phyloP scores from a whole-genome alignment of 2,113 vertebrate genomes.

The Hippocampus guttulatus region DNA sequence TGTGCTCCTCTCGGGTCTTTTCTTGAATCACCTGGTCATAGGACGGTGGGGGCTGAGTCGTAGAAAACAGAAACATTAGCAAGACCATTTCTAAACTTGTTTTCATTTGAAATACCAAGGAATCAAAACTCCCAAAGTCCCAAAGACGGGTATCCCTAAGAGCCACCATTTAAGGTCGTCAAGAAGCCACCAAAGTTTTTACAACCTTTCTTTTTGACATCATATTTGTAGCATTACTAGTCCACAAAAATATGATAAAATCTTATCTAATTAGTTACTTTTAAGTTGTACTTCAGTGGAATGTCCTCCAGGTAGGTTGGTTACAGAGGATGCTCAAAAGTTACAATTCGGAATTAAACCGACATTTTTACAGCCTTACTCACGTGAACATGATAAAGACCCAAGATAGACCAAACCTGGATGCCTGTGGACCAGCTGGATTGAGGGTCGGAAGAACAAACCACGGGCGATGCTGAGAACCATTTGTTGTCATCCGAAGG shows the following conservation, averaged over 20 bases:
- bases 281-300: no score
- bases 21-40: conserved; percentile 95
- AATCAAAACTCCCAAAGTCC: not conserved
- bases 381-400: not conserved
- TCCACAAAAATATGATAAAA: no score
- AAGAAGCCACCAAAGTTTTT: no score
- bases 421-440: conserved; percentile 75
- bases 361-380: not conserved
- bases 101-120: not conserved
- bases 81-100: not conserved
- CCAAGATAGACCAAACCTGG: conserved; percentile 75
- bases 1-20: conserved; percentile 83
- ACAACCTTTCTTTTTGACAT: no score
- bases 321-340: no score
- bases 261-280: no score
- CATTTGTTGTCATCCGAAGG: conserved; percentile 77
- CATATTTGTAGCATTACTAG: no score
- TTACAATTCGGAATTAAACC: not conserved
- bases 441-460: conserved; percentile 60
- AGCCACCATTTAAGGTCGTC: no score
- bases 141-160: no score
- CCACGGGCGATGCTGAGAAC: conserved; percentile 72
- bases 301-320: no score
- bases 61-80: conserved; percentile 26
- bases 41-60: conserved; percentile 84